Base-by-base conservation (phyloP, 2,888 invertebrate genomes). In the Diaprepes abbreviatus region DNA sequence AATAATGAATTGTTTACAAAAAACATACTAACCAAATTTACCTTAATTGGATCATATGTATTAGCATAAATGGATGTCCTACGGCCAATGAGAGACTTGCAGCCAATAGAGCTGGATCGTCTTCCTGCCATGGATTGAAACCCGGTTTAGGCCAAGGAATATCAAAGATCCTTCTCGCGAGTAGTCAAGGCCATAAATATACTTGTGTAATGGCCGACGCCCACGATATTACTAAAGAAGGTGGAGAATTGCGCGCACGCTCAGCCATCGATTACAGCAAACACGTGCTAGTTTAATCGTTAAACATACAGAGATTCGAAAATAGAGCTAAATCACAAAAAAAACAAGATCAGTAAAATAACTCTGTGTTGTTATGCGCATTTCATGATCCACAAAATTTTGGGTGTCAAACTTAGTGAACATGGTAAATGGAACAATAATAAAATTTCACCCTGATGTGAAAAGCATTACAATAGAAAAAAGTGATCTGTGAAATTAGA, bases 101-200 rank as follows among this genome's bases (percentile, higher is more conserved):
- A 89, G 69, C 89, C 90, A 73, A 90, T 89, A 72, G 90, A 90
- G 81, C 90, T 90, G 84, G 89, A 89, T 70, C 90, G 86, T 54
- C 90, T 86, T 35, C 89, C 89, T 45, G 89, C 88, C 86, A 89
- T 80, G n/a, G 17, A 17, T 24, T 12, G 21, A 52, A 36, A 17
- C 33, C 19, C 43, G 19, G 16, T 19, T 17, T 16, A 16, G 40
- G 43, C 7, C 19, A 19, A 7, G 9, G 19, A 19, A 43, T 43
- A 43, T 43, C 43, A 76, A 70, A 75, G 74, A 69, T 74, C 75
- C 75, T 73, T 74, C 73, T 72, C 74, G 78, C 43, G 43, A 55
- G 55, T 55, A 64, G 35, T 33, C 76, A 74, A 73, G 76, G 73
- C 74, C 73, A 74, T 73, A 75, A 74, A 76, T 77, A 74, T 78